A percentile compares a stretch with the other conserved stretches of the same genome.
Conservation (phyloP, 2,888 invertebrate genomes). For the Megaustenia siamemsis region DNA sequence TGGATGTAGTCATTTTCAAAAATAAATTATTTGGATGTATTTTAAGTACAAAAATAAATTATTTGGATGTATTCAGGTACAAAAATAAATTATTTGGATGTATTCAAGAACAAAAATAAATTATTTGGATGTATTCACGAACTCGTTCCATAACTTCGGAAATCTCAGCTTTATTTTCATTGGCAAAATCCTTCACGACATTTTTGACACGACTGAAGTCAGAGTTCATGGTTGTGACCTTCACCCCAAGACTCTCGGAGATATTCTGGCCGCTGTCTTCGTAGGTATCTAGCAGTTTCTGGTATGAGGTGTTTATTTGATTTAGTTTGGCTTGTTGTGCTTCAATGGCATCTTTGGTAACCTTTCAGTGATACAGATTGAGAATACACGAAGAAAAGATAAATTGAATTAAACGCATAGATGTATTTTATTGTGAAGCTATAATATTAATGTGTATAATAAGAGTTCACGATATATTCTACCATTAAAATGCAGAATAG, state of each 20-base stretch:
- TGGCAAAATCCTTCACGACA: constrained; percentile 64
- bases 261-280: constrained; percentile 62
- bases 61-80: too few species aligned
- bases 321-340: constrained; percentile 70
- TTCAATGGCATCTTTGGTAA: constrained; percentile 72
- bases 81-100: too few species aligned
- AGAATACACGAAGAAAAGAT: neutral
- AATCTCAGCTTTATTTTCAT: constrained; percentile 56
- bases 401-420: too few species aligned
- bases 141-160: constrained; percentile 71
- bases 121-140: too few species aligned
- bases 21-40: too few species aligned
- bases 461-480: too few species aligned
- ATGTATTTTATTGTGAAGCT: too few species aligned
- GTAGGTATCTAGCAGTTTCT: constrained; percentile 64
- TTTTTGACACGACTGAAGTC: constrained; percentile 74
- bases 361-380: constrained; percentile 63
- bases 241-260: constrained; percentile 67
- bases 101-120: too few species aligned
- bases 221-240: constrained; percentile 70
- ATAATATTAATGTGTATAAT: too few species aligned
- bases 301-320: constrained; percentile 66
- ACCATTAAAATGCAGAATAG: too few species aligned
- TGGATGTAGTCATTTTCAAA: too few species aligned
- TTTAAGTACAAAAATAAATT: too few species aligned